Evolutionary conservation across 2,888 invertebrate species (phyloP), one percentile per base, ranked within the genome.

Genomic region (Girardia tigrina): DNA sequence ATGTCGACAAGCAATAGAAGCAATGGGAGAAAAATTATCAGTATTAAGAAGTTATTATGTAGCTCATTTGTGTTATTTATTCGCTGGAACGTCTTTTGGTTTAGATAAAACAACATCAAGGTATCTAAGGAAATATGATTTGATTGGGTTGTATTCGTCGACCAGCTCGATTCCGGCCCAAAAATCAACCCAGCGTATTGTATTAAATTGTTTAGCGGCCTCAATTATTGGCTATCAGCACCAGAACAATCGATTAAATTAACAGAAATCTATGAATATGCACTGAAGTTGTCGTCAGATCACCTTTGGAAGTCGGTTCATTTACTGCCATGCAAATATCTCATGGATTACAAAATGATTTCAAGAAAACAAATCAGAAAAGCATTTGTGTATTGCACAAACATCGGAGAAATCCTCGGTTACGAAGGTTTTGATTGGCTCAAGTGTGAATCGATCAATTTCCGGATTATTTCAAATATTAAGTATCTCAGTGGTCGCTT

Each of bases 91-190:
- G n/a, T 23, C 56, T 6, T 56, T 56, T n/a, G 56, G 56, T 4
- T 16, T 56, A 4, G 56, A 56, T 56, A 56, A 56, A 4, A 2
- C 56, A 56, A 20, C 56, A 2, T 20, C n/a, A 20, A 56, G 23
- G 23, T 56, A 56, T 56, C 56, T n/a, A 56, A 56, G 56, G n/a
- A 56, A 56, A 56, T 56, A 20, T n/a, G 56, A 56, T 56, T 56
- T 56, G 23, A 56, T 56, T 2, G 56, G 56, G 4, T 56, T n/a
- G 56, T 23, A 56, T n/a, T 56, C 56, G 56, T 56, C 56, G 8
- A 56, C 56, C 4, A 56, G 56, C 56, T 56, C 56, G 4, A 56
- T 56, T n/a, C 56, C 56, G 23, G 23, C 23, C n/a, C 56, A 56
- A n/a, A 56, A 56, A 56, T 56, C 56, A 6, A 56, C 56, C n/a